A percentile compares a stretch with the other conserved stretches of the same genome.
These are phyloP conservation scores for Mus pahari DNA, from an alignment of 2,113 vertebrate species.

Conservation along the genomic window DNA sequence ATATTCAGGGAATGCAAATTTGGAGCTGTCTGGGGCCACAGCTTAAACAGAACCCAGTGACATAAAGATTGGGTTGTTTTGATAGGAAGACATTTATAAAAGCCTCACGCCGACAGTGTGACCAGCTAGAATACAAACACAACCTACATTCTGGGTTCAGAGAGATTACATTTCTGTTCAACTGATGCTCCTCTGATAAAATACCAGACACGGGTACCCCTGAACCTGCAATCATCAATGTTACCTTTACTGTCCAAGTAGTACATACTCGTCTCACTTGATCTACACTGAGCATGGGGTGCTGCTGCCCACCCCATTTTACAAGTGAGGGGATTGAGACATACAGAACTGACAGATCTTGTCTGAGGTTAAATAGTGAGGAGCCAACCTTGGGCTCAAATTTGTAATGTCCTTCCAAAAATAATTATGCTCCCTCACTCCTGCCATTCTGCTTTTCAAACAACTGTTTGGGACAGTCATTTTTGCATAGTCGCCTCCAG, in stretches of 20 bases:
- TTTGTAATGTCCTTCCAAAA: neutral
- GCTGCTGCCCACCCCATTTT: neutral
- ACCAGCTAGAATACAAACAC: constrained; percentile 45
- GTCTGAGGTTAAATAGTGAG: neutral
- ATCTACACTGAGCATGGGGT: neutral
- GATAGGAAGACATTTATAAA: constrained; percentile 65
- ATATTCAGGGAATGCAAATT: constrained; percentile 58
- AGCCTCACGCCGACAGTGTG: constrained; percentile 42
- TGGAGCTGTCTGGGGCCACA: constrained; percentile 53
- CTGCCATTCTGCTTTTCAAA: constrained; percentile 32
- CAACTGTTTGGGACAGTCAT: neutral
- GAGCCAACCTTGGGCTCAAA: neutral
- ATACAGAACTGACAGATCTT: neutral
- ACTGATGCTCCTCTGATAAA: constrained; percentile 15
- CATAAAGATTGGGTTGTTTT: constrained; percentile 57
- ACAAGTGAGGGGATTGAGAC: neutral
- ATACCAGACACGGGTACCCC: neutral
- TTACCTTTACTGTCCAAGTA: neutral
- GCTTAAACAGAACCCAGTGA: constrained; percentile 14
- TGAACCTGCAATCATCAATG: neutral
- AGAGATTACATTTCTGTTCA: constrained; percentile 41
- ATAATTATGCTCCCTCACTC: neutral
- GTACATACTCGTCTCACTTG: neutral
- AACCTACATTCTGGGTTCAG: constrained; percentile 44
- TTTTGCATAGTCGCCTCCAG: neutral